A percentile compares a stretch with the other conserved stretches of the same genome.
Conservation (phyloP, 2,113 vertebrate genomes). For the Natator depressus region DNA sequence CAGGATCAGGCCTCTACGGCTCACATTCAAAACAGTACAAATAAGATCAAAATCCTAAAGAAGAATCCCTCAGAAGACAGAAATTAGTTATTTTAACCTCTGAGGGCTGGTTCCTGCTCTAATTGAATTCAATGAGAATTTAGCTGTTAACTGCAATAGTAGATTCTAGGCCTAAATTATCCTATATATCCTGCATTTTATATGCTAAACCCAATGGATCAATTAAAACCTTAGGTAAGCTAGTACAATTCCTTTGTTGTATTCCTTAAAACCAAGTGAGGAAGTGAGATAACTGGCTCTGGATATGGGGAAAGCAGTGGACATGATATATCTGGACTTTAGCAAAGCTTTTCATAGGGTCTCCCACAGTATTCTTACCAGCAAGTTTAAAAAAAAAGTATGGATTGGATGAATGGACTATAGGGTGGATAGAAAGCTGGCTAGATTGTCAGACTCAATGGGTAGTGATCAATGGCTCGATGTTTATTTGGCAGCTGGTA, state of each 20-base stretch:
- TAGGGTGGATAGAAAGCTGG: too few relatives aligned
- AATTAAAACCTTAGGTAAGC: conserved; percentile 4
- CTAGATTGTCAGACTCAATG: too few relatives aligned
- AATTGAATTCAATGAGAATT: not conserved
- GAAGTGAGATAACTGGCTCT: too few relatives aligned
- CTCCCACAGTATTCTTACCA: too few relatives aligned
- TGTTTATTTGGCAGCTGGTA: too few relatives aligned
- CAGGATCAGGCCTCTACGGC: not conserved
- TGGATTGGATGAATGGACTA: too few relatives aligned
- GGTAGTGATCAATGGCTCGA: too few relatives aligned
- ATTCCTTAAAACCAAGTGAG: not conserved
- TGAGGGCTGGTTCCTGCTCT: not conserved
- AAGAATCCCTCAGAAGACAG: not conserved
- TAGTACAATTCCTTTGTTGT: not conserved
- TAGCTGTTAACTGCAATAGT: not conserved
- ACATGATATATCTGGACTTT: too few relatives aligned
- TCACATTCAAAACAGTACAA: not conserved
- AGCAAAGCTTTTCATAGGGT: too few relatives aligned
- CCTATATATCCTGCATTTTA: not conserved
- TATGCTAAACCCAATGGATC: not conserved
- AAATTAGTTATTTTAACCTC: not conserved
- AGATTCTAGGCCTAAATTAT: not conserved
- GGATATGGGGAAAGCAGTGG: too few relatives aligned
- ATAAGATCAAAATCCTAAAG: not conserved
- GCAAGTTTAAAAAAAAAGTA: too few relatives aligned